Conservation (phyloP, 30 jellyfish, hydroid and myxozoan genomes). For the Clytia hemisphaerica region DNA sequence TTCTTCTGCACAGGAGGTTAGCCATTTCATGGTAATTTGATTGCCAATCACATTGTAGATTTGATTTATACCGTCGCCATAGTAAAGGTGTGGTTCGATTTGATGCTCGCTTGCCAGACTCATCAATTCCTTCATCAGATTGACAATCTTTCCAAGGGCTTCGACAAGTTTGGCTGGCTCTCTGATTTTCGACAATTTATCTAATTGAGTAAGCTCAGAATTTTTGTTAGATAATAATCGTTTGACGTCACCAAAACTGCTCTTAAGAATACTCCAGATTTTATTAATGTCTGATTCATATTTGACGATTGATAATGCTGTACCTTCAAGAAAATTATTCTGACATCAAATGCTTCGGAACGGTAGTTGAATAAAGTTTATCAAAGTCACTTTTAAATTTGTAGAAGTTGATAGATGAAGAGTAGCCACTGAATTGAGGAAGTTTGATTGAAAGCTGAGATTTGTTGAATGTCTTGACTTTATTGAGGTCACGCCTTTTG, state of each 20-base stretch:
- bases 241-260: background rate
- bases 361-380: background rate
- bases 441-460: slow-evolving; percentile 2
- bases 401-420: background rate
- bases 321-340: slow-evolving; percentile 6
- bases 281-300: background rate
- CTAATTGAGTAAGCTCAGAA: background rate
- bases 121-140: slow-evolving; percentile 5
- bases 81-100: background rate
- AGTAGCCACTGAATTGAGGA: background rate
- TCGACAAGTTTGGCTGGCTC: background rate
- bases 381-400: background rate
- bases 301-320: background rate
- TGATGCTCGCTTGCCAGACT: background rate
- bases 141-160: background rate
- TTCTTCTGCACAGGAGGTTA: background rate
- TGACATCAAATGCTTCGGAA: background rate
- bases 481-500: too few species aligned
- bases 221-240: background rate
- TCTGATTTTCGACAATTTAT: background rate
- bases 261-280: background rate
- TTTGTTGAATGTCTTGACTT: too few species aligned
- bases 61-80: background rate
- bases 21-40: background rate
- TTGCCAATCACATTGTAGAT: background rate